Base-by-base conservation (phyloP, 1,140 invertebrate genomes). In the Archegozetes longisetosus region DNA sequence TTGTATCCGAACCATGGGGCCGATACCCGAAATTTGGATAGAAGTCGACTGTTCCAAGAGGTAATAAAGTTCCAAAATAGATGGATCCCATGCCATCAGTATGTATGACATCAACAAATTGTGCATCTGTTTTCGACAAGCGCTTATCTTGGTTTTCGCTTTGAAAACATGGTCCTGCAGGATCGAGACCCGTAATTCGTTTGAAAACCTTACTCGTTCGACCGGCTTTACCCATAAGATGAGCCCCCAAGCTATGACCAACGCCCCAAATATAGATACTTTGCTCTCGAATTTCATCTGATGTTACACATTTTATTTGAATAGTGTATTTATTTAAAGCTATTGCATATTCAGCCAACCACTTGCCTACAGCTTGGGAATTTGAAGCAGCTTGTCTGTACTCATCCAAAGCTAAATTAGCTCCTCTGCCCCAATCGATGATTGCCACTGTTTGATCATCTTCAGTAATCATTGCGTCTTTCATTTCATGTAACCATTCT, bases 101-200 rank as follows among this genome's bases (percentile, higher is more conserved):
- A 68, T 89, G 86, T 67, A 88, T 88, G 48, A 86, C 84, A 67
- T 88, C 86, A 2, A 89, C 85, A 53, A 88, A 77, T 1, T 28
- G 9, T 2, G 88, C 87, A 66, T 89, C 86, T 0, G 77, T 78
- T 32, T 84, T 84, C 69, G 88, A 85, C 1, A 89, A 71, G n/a
- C 85, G 76, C 1, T 87, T 77, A 23, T 40, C 2, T 32, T 76
- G 73, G 0, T 83, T 82, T 84, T 88, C 87, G 58, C 83, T 82
- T 76, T 87, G 81, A 70, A 89, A 89, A 67, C 86, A 87, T 0
- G 86, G 86, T 66, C 88, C 85, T 0, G 86, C 86, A 2, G 85
- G 84, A 74, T 88, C 85, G 25, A 88, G 72, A 59, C 64, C 69
- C 6, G 84, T 87, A 53, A 88, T 88, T 55, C 85, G 84, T 84